phyloP scores from a whole-genome alignment of 1,140 invertebrate species.

The Dinothrombium tinctorium region DNA sequence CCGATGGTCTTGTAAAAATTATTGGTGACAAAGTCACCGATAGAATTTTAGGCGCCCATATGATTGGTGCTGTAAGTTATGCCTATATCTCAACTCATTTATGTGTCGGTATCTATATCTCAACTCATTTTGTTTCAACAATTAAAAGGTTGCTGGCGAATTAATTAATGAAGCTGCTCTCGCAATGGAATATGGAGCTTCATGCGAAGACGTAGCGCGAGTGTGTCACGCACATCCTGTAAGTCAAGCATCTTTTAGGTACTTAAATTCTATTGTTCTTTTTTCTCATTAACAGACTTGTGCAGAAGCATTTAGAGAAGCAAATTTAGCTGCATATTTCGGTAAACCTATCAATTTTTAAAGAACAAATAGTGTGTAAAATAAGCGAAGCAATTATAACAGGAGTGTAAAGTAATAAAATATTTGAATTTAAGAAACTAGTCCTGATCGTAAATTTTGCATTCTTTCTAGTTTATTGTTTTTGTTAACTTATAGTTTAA shows the following conservation, averaged over 20 bases:
- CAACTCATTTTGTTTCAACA: background rate
- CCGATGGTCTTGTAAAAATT: constrained; percentile 92
- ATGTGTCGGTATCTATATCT: background rate
- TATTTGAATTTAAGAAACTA: too few relatives aligned
- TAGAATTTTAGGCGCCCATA: constrained; percentile 82
- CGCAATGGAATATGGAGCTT: constrained; percentile 96
- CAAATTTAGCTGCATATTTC: constrained; percentile 76
- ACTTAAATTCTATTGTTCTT: constrained; percentile 13
- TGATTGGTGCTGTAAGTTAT: constrained; percentile 67
- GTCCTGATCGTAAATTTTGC: too few relatives aligned
- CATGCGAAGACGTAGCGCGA: constrained; percentile 88
- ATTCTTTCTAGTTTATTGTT: too few relatives aligned
- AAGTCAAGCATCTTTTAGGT: constrained; percentile 22
- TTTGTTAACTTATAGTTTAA: too few relatives aligned
- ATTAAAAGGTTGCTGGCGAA: constrained; percentile 53
- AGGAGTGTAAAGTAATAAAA: too few relatives aligned
- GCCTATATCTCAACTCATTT: background rate
- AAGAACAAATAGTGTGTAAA: too few relatives aligned
- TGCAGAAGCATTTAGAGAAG: constrained; percentile 88
- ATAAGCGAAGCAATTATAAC: too few relatives aligned
- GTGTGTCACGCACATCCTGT: constrained; percentile 98
- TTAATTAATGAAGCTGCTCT: constrained; percentile 88
- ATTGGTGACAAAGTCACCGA: constrained; percentile 81
- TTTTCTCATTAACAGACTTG: constrained; percentile 50
- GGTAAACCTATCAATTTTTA: constrained; percentile 95